Evolutionary conservation across 2,113 vertebrate genomes (phyloP).

Genomic region (Galeopterus variegatus): DNA sequence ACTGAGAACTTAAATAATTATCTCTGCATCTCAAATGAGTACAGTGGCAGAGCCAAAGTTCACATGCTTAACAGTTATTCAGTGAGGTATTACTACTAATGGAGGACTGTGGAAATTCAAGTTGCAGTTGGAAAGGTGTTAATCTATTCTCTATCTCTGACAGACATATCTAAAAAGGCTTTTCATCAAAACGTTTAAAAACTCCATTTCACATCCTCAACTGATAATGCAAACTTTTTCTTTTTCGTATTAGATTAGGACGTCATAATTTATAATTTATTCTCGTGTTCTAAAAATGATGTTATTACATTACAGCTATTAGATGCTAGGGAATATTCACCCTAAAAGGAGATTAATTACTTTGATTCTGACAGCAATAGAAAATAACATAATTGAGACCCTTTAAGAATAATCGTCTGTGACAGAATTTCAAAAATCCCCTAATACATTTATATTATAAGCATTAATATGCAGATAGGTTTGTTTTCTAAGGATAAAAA

Average conservation of each 20-base stretch:
- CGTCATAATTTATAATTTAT: background rate
- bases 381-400: background rate
- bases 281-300: background rate
- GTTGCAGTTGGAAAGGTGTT: background rate
- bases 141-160: background rate
- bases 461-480: background rate
- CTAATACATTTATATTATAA: background rate
- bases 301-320: background rate
- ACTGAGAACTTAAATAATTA: background rate
- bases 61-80: background rate
- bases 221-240: background rate
- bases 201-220: background rate
- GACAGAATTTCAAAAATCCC: background rate
- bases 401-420: background rate
- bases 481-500: slow-evolving; percentile 17
- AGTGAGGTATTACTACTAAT: background rate
- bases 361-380: background rate
- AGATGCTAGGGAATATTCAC: background rate
- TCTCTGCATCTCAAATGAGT: background rate
- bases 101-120: background rate
- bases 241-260: background rate
- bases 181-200: background rate
- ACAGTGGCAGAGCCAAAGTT: background rate
- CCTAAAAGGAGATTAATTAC: background rate
- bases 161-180: background rate